These are phyloP conservation scores for Goniozus legneri DNA, from an alignment of 1,140 invertebrate species.

Conservation along the genomic window DNA sequence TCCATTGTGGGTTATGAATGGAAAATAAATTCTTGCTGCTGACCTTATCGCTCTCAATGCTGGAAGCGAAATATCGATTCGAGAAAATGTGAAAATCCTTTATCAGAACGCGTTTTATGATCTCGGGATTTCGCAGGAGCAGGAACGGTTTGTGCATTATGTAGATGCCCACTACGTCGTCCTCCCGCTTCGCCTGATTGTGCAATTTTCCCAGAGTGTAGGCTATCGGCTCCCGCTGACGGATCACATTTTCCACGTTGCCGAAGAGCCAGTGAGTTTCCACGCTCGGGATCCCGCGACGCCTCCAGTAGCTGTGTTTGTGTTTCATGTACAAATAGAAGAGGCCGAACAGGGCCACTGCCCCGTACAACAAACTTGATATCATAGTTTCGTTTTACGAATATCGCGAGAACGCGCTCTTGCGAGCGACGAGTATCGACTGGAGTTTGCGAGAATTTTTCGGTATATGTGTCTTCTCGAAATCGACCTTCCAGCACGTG, in stretches of 20 bases:
- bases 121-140: conserved; percentile 28
- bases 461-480: no score
- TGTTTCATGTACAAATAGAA: conserved; percentile 28
- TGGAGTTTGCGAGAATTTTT: no score
- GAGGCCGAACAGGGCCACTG: not conserved
- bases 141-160: conserved; percentile 39
- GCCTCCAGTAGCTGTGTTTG: conserved; percentile 36
- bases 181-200: conserved; percentile 13
- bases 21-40: conserved; percentile 41
- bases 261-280: conserved; percentile 34
- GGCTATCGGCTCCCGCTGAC: conserved; percentile 27
- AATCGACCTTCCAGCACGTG: no score
- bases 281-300: conserved; percentile 27
- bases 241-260: conserved; percentile 32
- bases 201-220: conserved; percentile 44
- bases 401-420: no score
- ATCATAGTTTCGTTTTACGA: no score
- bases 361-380: no score
- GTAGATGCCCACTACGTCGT: conserved; percentile 34
- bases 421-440: no score
- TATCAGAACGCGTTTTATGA: conserved; percentile 46
- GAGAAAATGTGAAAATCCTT: conserved; percentile 56
- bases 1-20: conserved; percentile 43
- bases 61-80: conserved; percentile 41
- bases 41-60: conserved; percentile 33